Evolutionary conservation across 2,113 vertebrate genomes (phyloP).

Genomic region (Rhea americana): DNA sequence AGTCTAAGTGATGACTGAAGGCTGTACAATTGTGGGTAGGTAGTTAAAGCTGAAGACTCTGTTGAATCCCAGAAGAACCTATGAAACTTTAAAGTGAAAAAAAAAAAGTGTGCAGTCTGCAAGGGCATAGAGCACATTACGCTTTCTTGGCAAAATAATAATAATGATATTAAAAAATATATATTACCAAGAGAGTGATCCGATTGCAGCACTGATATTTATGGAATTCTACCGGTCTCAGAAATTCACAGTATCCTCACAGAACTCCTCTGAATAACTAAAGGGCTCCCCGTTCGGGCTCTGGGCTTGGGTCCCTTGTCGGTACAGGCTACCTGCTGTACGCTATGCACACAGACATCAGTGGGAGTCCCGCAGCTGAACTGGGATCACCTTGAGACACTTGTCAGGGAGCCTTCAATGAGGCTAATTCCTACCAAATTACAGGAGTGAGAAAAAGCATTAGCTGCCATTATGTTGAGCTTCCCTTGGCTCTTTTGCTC

Average conservation of each 20-base stretch:
- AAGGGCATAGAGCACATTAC: neutral
- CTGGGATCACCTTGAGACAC: accelerated
- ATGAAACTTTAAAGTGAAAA: neutral
- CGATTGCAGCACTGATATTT: neutral
- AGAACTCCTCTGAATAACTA: neutral
- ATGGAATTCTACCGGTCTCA: neutral
- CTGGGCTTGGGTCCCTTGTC: accelerated
- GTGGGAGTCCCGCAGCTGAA: neutral
- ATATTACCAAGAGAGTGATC: neutral
- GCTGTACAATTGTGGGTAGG: neutral
- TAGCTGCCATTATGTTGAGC: neutral
- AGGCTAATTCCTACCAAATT: neutral
- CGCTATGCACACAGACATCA: neutral
- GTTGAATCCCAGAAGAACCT: neutral
- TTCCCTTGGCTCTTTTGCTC: neutral
- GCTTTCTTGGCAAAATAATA: neutral
- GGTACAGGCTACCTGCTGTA: too few relatives aligned
- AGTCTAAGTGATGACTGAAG: neutral
- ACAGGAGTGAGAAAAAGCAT: accelerated
- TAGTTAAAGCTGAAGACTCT: neutral
- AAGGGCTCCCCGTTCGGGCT: too few relatives aligned
- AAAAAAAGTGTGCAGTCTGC: neutral
- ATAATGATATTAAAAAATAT: neutral
- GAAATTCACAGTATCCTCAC: neutral
- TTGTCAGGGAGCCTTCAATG: neutral